phyloP scores from a whole-genome alignment of 92 coral and sea anemone genomes.

The Metridium senile region DNA sequence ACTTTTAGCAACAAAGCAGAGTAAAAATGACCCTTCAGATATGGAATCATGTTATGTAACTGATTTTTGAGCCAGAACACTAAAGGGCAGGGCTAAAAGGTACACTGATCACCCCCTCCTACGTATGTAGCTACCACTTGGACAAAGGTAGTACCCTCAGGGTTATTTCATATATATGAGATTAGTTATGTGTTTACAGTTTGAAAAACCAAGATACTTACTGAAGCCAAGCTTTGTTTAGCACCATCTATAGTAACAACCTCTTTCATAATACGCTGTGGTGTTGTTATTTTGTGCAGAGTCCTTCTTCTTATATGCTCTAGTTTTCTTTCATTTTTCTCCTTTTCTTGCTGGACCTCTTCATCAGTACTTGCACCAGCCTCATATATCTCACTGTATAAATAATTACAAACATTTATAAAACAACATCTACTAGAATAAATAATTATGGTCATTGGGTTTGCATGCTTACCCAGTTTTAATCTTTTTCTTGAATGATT shows the following conservation, averaged over 20 bases:
- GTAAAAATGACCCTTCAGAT: too few relatives aligned
- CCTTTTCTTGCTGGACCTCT: slow-evolving; percentile 60
- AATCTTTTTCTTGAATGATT: slow-evolving; percentile 91
- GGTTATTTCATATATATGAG: too few relatives aligned
- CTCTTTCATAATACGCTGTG: slow-evolving; percentile 74
- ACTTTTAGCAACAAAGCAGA: too few relatives aligned
- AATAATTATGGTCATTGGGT: background rate
- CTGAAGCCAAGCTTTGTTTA: slow-evolving; percentile 26
- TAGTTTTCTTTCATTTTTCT: slow-evolving; percentile 53
- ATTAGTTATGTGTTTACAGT: too few relatives aligned
- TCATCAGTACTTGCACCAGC: slow-evolving; percentile 81
- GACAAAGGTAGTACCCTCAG: too few relatives aligned
- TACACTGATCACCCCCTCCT: too few relatives aligned
- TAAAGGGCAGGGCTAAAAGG: too few relatives aligned
- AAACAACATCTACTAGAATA: too few relatives aligned
- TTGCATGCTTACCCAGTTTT: slow-evolving; percentile 89
- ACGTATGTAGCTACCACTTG: too few relatives aligned
- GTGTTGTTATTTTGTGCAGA: slow-evolving; percentile 65
- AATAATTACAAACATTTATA: background rate
- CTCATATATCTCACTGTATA: slow-evolving; percentile 67
- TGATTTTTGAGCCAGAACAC: too few relatives aligned
- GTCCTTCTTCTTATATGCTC: slow-evolving; percentile 57
- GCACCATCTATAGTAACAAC: slow-evolving; percentile 40
- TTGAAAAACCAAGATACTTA: too few relatives aligned
- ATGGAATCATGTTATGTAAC: too few relatives aligned